Evolutionary conservation across 2,113 vertebrate species (phyloP).

Genomic region (Coryphaenoides rupestris): DNA sequence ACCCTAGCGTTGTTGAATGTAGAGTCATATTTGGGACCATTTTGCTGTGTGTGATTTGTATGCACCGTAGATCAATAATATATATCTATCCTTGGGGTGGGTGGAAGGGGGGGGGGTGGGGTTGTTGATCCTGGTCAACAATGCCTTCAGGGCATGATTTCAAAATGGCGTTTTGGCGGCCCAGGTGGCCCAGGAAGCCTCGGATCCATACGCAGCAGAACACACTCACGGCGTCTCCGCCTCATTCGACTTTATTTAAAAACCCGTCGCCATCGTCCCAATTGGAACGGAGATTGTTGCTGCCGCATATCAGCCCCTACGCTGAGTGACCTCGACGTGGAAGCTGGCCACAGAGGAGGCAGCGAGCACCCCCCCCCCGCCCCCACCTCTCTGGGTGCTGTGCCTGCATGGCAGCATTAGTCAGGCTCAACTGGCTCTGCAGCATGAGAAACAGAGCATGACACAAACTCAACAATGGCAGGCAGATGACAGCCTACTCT

Average conservation of each 20-base stretch:
- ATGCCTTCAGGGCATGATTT: background rate
- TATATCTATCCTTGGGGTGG: conserved; percentile 35
- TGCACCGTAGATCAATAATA: background rate
- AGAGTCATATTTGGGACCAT: too few relatives aligned
- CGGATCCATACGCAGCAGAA: too few relatives aligned
- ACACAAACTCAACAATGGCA: conserved; percentile 72
- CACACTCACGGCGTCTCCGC: too few relatives aligned
- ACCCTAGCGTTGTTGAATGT: too few relatives aligned
- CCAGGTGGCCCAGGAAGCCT: background rate
- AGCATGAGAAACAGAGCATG: conserved; percentile 78
- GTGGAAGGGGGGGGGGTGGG: conserved; percentile 53
- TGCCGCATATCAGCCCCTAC: conserved; percentile 70
- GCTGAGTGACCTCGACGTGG: too few relatives aligned
- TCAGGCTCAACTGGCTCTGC: conserved; percentile 50
- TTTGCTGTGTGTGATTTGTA: conserved; percentile 11
- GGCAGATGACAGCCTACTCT: conserved; percentile 60
- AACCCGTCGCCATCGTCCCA: too few relatives aligned
- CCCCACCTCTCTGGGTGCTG: conserved; percentile 50
- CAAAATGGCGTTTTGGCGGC: background rate
- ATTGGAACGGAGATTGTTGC: too few relatives aligned
- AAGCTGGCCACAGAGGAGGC: too few relatives aligned
- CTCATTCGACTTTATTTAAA: too few relatives aligned
- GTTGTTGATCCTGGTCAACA: conserved; percentile 64
- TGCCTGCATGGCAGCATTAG: conserved; percentile 71
- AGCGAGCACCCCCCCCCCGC: conserved; percentile 26